A percentile compares a stretch with the other conserved stretches of the same genome.
Evolutionary conservation across 2,113 vertebrate genomes (phyloP).

Genomic region (Manacus vitellinus): DNA sequence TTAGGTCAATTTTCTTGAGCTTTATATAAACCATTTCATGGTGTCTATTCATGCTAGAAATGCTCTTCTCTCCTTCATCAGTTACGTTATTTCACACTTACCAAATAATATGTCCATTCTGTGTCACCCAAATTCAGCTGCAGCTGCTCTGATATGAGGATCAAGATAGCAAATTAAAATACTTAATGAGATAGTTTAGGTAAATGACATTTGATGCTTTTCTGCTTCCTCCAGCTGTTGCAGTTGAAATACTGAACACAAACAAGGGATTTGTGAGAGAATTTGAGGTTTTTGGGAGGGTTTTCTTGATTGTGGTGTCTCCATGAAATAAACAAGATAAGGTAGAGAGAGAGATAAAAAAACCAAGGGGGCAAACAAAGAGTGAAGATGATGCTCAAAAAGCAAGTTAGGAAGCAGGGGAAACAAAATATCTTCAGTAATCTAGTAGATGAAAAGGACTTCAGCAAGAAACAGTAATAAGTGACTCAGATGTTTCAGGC

Average conservation of each 20-base stretch:
- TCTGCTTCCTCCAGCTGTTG: neutral
- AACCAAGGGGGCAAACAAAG: accelerated
- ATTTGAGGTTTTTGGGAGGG: neutral
- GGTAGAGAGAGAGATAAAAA: neutral
- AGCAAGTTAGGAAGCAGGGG: neutral
- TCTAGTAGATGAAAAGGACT: neutral
- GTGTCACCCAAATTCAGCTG: slow-evolving; percentile 10
- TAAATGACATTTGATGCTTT: neutral
- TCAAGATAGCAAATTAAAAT: slow-evolving; percentile 49
- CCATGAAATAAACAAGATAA: neutral
- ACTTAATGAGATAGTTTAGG: neutral
- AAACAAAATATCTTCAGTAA: neutral
- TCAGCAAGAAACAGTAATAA: neutral
- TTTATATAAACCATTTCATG: neutral
- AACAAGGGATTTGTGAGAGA: neutral
- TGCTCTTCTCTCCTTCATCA: neutral
- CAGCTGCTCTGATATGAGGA: neutral
- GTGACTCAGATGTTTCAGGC: neutral
- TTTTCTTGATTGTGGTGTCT: neutral
- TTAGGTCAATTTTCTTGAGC: slow-evolving; percentile 38
- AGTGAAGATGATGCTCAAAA: neutral
- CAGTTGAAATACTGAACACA: neutral
- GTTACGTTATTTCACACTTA: slow-evolving; percentile 47
- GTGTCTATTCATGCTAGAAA: slow-evolving; percentile 1
- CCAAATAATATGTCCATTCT: neutral